phyloP scores from a whole-genome alignment of 2,113 vertebrate species.

The Bos indicus region DNA sequence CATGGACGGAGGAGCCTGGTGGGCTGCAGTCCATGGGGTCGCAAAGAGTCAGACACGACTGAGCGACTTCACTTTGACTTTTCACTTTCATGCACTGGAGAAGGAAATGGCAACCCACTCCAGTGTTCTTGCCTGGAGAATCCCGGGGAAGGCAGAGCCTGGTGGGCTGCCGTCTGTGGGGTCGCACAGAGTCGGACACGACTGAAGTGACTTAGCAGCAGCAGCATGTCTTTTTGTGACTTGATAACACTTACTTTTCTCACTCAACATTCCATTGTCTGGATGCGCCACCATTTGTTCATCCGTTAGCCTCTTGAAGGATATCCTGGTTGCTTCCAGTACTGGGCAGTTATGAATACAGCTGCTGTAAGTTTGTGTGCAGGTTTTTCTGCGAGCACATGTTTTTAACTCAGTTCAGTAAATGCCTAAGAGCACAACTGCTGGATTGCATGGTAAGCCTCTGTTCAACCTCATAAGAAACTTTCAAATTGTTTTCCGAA shows the following conservation, averaged over 20 bases:
- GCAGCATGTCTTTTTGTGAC: not conserved
- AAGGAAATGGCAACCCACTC: too few species aligned
- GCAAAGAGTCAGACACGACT: too few species aligned
- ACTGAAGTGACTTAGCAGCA: too few species aligned
- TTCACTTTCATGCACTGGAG: too few species aligned
- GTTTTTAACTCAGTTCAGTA: not conserved
- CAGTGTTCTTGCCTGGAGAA: too few species aligned
- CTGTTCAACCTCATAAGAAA: not conserved
- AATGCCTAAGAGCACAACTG: not conserved
- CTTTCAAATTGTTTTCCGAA: not conserved
- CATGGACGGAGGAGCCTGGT: too few species aligned
- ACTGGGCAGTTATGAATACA: not conserved
- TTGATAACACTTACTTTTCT: not conserved
- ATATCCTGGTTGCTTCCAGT: not conserved
- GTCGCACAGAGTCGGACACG: too few species aligned
- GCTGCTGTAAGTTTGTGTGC: not conserved
- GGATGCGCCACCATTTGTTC: not conserved
- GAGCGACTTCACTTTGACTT: too few species aligned
- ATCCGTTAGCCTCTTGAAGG: not conserved
- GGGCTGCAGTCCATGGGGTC: too few species aligned
- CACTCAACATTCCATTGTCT: not conserved
- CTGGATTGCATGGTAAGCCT: not conserved
- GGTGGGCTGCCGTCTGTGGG: too few species aligned
- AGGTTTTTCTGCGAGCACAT: not conserved
- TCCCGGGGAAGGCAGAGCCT: too few species aligned